Conservation (phyloP, 2,888 invertebrate species). For the Drosophila infuscata region DNA sequence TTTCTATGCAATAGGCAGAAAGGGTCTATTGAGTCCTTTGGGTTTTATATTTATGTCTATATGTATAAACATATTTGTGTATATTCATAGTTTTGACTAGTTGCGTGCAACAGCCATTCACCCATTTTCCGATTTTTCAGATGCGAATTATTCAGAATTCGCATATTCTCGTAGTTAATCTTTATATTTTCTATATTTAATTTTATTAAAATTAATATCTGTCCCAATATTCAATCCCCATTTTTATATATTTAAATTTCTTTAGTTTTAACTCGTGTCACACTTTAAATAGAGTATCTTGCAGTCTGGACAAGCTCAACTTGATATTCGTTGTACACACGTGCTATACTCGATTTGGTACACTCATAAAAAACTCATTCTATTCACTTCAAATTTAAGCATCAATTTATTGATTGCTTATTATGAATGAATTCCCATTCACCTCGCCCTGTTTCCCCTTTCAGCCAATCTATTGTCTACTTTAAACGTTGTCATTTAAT, state of each 20-base stretch:
- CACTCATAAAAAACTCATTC: constrained; percentile 29
- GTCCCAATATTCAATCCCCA: neutral
- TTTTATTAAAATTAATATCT: neutral
- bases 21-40: neutral
- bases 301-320: neutral
- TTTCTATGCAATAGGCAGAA: neutral
- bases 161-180: neutral
- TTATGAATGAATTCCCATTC: neutral
- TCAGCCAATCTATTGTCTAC: neutral
- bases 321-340: constrained; percentile 1
- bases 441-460: neutral
- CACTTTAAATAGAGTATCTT: neutral
- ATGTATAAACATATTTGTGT: neutral
- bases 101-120: no score
- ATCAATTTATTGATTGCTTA: constrained; percentile 28
- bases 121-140: no score
- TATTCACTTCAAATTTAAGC: constrained; percentile 7
- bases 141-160: no score
- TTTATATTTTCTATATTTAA: neutral
- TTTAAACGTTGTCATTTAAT: constrained; percentile 26
- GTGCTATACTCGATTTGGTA: constrained; percentile 25
- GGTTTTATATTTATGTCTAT: neutral
- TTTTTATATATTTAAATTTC: neutral
- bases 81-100: no score
- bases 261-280: neutral